Percentiles rank a stretch among this genome's conserved stretches.
phyloP scores from a whole-genome alignment of 2,888 invertebrate species.

The Pedicia rivosa region DNA sequence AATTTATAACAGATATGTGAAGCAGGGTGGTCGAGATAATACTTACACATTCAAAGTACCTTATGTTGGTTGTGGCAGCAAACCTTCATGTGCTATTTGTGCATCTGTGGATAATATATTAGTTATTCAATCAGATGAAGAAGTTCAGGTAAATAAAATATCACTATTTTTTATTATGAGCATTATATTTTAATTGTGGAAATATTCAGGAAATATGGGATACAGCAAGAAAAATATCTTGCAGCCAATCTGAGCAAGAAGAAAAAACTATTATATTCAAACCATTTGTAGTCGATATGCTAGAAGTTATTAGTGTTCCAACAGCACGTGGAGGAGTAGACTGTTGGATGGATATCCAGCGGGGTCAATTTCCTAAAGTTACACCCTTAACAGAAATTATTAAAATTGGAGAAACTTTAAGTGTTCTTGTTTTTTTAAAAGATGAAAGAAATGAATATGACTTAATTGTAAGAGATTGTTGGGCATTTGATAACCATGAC shows the following conservation, averaged over 20 bases:
- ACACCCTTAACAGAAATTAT: conserved; percentile 43
- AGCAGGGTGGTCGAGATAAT: conserved; percentile 38
- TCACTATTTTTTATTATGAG: too few relatives aligned
- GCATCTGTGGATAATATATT: conserved; percentile 47
- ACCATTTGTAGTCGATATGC: conserved; percentile 53
- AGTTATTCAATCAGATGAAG: conserved; percentile 49
- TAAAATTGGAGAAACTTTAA: conserved; percentile 52
- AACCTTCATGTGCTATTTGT: conserved; percentile 42
- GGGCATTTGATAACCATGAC: conserved; percentile 50
- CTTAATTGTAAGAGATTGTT: conserved; percentile 52
- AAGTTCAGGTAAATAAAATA: conserved; percentile 39
- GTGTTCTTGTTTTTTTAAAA: conserved; percentile 50
- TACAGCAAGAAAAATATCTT: conserved; percentile 44
- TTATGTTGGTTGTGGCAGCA: conserved; percentile 43
- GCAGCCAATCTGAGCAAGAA: conserved; percentile 25
- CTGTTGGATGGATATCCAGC: conserved; percentile 64
- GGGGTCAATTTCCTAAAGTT: conserved; percentile 52
- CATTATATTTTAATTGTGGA: too few relatives aligned
- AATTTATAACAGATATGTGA: conserved; percentile 36
- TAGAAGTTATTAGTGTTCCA: conserved; percentile 49
- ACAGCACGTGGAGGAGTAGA: conserved; percentile 47
- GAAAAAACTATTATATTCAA: conserved; percentile 27
- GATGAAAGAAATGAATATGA: conserved; percentile 46
- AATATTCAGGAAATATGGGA: conserved; percentile 41
- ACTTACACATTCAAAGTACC: conserved; percentile 47